Evolutionary conservation across 2,113 vertebrate genomes (phyloP).

Genomic region (Taurulus bubalis): DNA sequence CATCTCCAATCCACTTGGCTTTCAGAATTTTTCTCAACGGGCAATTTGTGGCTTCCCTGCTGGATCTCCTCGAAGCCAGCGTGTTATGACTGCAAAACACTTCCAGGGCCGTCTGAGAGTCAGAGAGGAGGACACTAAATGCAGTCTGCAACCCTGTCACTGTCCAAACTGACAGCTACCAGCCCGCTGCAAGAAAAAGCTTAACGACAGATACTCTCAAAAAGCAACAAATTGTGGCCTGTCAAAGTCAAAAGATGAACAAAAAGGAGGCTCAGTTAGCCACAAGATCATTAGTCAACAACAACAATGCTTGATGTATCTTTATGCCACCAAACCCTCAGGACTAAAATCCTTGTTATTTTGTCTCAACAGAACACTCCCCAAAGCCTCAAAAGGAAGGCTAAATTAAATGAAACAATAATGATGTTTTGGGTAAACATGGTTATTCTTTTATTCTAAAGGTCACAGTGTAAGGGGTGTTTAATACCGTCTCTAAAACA

Average conservation of each 20-base stretch:
- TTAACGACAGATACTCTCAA: constrained; percentile 73
- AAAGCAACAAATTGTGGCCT: constrained; percentile 68
- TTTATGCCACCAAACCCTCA: constrained; percentile 7
- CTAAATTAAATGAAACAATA: constrained; percentile 62
- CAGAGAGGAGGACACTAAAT: constrained; percentile 74
- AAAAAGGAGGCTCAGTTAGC: constrained; percentile 52
- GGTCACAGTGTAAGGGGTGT: constrained; percentile 61
- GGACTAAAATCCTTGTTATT: constrained; percentile 37
- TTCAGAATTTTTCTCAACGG: constrained; percentile 77
- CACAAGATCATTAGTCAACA: constrained; percentile 64
- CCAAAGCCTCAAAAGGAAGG: constrained; percentile 30
- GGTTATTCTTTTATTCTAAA: constrained; percentile 60
- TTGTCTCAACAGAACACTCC: constrained; percentile 39
- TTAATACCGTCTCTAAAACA: constrained; percentile 63
- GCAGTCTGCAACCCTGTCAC: constrained; percentile 69
- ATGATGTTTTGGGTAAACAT: constrained; percentile 71
- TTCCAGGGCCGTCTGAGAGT: constrained; percentile 69
- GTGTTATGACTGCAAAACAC: constrained; percentile 79
- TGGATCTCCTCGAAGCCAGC: constrained; percentile 73
- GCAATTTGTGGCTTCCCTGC: constrained; percentile 80
- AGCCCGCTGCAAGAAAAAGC: constrained; percentile 67
- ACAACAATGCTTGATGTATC: constrained; percentile 39
- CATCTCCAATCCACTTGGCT: constrained; percentile 81
- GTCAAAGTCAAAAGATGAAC: constrained; percentile 62
- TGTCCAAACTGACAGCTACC: constrained; percentile 73